Evolutionary conservation across 2,113 vertebrate genomes (phyloP).

Genomic region (Sinocyclocheilus anshuiensis): DNA sequence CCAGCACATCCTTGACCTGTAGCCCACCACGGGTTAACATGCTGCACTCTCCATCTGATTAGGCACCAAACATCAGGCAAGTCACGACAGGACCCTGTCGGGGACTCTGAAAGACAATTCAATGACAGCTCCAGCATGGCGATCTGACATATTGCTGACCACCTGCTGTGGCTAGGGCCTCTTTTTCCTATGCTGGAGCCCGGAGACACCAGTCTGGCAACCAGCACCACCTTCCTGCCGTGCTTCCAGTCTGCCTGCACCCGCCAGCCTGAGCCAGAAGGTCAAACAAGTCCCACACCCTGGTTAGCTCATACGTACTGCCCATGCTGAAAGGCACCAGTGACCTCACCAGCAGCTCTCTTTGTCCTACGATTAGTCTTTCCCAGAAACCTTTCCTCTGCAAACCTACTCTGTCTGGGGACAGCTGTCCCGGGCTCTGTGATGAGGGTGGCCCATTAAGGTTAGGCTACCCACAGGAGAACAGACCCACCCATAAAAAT

Average conservation of each 20-base stretch:
- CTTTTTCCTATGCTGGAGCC: constrained; percentile 40
- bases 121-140: constrained; percentile 32
- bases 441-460: neutral
- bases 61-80: constrained; percentile 11
- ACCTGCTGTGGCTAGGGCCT: constrained; percentile 43
- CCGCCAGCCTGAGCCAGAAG: constrained; percentile 43
- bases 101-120: constrained; percentile 19
- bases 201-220: constrained; percentile 49
- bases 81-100: constrained; percentile 27
- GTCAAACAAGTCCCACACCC: constrained; percentile 50
- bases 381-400: constrained; percentile 17
- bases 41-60: constrained; percentile 24
- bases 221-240: constrained; percentile 25
- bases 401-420: neutral
- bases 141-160: constrained; percentile 8
- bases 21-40: neutral
- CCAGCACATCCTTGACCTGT: constrained; percentile 32
- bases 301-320: constrained; percentile 37
- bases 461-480: neutral
- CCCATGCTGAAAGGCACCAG: constrained; percentile 24
- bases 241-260: constrained; percentile 3
- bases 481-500: neutral
- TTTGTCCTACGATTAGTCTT: neutral
- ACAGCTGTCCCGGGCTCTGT: neutral
- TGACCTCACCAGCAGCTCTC: constrained; percentile 34